phyloP scores from a whole-genome alignment of 1,140 invertebrate species.

The Plectus sambesii region DNA sequence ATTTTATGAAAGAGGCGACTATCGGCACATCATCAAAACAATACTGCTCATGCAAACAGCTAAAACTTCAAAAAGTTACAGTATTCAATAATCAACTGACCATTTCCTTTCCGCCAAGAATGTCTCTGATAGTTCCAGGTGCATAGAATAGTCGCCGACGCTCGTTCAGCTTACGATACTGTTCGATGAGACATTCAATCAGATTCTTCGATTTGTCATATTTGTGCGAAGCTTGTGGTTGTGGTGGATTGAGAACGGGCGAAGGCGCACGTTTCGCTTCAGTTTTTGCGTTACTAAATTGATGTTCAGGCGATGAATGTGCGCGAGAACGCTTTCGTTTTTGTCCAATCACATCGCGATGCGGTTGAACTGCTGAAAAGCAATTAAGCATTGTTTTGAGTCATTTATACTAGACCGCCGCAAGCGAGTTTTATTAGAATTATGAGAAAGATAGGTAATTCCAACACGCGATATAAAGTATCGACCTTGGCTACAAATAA shows the following conservation, averaged over 20 bases:
- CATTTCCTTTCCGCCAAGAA: slow-evolving; percentile 15
- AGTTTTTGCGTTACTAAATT: slow-evolving; percentile 2
- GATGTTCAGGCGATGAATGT: background rate
- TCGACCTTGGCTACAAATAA: no score
- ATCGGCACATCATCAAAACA: no score
- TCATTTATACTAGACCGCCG: background rate
- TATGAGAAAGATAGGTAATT: no score
- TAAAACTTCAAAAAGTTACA: no score
- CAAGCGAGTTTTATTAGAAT: no score
- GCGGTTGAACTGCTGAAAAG: slow-evolving; percentile 24
- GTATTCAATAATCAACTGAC: no score
- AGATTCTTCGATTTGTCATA: slow-evolving; percentile 9
- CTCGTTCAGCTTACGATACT: slow-evolving; percentile 12
- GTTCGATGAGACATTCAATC: slow-evolving; percentile 13
- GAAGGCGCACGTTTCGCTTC: background rate
- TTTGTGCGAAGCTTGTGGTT: background rate
- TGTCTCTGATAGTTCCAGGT: slow-evolving; percentile 16
- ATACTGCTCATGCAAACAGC: no score
- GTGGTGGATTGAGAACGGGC: background rate
- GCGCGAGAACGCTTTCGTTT: slow-evolving; percentile 15
- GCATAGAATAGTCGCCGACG: slow-evolving; percentile 17
- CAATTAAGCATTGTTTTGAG: background rate
- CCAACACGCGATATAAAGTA: no score
- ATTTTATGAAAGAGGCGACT: no score
- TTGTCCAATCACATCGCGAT: slow-evolving; percentile 17